Evolutionary conservation across 2,888 invertebrate species (phyloP).

Genomic region (Carabus problematicus): DNA sequence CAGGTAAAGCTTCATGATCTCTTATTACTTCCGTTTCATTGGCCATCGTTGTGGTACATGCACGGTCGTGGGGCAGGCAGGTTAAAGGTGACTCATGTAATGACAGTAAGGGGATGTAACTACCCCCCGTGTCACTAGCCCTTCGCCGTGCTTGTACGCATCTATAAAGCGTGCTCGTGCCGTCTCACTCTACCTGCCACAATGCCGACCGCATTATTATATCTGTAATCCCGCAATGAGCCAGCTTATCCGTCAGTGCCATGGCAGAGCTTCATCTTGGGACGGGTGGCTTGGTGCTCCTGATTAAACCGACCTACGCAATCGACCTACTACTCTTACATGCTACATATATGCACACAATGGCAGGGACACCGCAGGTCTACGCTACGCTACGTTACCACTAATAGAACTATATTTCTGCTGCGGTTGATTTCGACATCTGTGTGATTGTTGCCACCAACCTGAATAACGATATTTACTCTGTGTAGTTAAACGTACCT

Average conservation of each 20-base stretch:
- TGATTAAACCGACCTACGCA: slow-evolving; percentile 6
- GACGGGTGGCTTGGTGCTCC: neutral
- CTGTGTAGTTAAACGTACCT: too few relatives aligned
- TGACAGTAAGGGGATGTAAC: slow-evolving; percentile 1
- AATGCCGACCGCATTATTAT: slow-evolving; percentile 29
- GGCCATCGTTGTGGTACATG: slow-evolving; percentile 13
- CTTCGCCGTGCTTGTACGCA: too few relatives aligned
- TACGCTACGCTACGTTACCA: slow-evolving; percentile 2
- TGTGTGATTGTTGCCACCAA: neutral
- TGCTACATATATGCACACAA: neutral
- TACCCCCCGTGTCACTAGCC: too few relatives aligned
- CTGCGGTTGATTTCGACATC: neutral
- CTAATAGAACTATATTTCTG: slow-evolving; percentile 18
- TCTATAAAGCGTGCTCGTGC: neutral
- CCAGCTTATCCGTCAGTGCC: slow-evolving; percentile 14
- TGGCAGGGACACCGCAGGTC: too few relatives aligned
- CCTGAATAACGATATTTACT: too few relatives aligned
- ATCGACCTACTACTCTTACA: slow-evolving; percentile 2
- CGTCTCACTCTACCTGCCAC: slow-evolving; percentile 8
- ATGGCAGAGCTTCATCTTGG: slow-evolving; percentile 12
- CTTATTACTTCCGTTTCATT: slow-evolving; percentile 32
- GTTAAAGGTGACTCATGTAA: slow-evolving; percentile 16
- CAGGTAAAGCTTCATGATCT: slow-evolving; percentile 9
- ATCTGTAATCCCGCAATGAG: slow-evolving; percentile 23
- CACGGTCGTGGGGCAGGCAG: neutral